These are phyloP conservation scores for Drepanosiphum platanoidis DNA, from an alignment of 2,888 invertebrate genomes.

Conservation along the genomic window DNA sequence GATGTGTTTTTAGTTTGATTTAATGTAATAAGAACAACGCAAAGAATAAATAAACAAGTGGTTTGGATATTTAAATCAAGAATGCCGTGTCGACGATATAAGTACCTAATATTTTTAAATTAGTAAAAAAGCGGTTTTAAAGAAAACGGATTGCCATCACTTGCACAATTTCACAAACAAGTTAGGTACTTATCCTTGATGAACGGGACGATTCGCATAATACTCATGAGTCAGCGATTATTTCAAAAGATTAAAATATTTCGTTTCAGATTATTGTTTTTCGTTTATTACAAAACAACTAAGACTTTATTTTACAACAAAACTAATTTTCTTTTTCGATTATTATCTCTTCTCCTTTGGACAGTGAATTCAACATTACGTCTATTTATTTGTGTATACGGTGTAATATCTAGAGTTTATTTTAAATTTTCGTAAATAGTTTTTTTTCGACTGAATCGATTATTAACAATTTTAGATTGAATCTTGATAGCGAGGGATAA, in stretches of 20 bases:
- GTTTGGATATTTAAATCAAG: not conserved
- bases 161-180: slow-evolving; percentile 29
- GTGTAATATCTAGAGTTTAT: too few relatives aligned
- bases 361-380: too few relatives aligned
- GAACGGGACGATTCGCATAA: slow-evolving; percentile 45
- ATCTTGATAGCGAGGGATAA: too few relatives aligned
- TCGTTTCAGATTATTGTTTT: not conserved
- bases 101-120: not conserved
- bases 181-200: slow-evolving; percentile 64
- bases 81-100: not conserved
- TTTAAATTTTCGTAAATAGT: too few relatives aligned
- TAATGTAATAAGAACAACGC: not conserved
- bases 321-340: too few relatives aligned
- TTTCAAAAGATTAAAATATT: not conserved
- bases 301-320: too few relatives aligned
- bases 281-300: not conserved
- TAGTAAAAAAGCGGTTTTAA: not conserved
- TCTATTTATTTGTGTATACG: too few relatives aligned
- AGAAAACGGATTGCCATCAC: slow-evolving; percentile 11
- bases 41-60: not conserved
- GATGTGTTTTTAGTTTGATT: not conserved
- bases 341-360: too few relatives aligned
- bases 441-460: too few relatives aligned
- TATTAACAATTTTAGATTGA: too few relatives aligned
- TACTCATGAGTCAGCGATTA: not conserved